These are phyloP conservation scores for Paratrypauchen microcephalus DNA, from an alignment of 2,797 vertebrate species.

Conservation along the genomic window DNA sequence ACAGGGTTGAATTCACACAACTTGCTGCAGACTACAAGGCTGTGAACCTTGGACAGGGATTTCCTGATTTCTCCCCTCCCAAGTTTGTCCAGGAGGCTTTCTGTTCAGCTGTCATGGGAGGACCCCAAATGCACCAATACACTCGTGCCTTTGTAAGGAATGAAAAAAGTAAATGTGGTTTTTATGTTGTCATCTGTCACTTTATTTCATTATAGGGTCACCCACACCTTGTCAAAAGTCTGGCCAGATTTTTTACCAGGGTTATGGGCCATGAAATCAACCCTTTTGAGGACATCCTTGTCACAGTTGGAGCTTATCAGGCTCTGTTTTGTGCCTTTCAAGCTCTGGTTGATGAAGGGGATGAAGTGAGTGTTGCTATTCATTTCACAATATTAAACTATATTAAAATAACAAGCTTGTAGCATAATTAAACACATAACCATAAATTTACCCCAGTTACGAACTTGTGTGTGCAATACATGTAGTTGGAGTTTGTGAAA, in stretches of 20 bases:
- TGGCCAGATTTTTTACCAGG: slow-evolving; percentile 86
- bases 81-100: slow-evolving; percentile 84
- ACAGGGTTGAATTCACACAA: slow-evolving; percentile 87
- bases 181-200: not conserved
- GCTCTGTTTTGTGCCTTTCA: slow-evolving; percentile 91
- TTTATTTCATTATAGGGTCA: slow-evolving; percentile 80
- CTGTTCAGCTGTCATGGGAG: slow-evolving; percentile 71
- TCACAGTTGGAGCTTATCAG: slow-evolving; percentile 92
- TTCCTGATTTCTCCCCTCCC: slow-evolving; percentile 90
- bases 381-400: not conserved
- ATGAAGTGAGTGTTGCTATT: slow-evolving; percentile 80
- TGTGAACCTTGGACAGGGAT: slow-evolving; percentile 94
- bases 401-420: not conserved
- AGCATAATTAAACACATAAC: not conserved
- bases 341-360: slow-evolving; percentile 87
- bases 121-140: slow-evolving; percentile 88
- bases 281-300: slow-evolving; percentile 84
- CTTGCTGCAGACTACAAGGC: slow-evolving; percentile 78
- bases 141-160: slow-evolving; percentile 87
- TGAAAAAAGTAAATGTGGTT: not conserved
- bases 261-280: slow-evolving; percentile 83
- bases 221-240: slow-evolving; percentile 82
- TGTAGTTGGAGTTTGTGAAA: no score
- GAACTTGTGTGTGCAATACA: no score
- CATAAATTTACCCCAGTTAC: not conserved